Percentiles rank a stretch among this genome's conserved stretches.
phyloP scores from a whole-genome alignment of 2,797 vertebrate species.

The Sternarchorhynchus goeldii region DNA sequence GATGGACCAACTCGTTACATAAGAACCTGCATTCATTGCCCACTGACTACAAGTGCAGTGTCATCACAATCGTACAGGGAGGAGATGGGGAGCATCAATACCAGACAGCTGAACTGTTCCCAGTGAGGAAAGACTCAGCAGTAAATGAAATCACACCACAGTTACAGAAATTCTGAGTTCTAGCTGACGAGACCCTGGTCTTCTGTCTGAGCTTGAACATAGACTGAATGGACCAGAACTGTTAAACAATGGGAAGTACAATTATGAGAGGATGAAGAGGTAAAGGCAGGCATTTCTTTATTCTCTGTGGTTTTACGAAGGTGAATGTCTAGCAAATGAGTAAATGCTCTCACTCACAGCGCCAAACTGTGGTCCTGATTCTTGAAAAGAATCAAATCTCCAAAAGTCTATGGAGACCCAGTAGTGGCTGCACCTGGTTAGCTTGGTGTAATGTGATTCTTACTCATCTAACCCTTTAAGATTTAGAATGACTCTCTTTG shows the following conservation, averaged over 20 bases:
- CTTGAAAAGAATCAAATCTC: background rate
- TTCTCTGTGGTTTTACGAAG: too few species aligned
- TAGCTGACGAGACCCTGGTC: background rate
- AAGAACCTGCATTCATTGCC: conserved; percentile 9
- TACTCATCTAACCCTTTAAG: background rate
- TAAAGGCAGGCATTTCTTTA: too few species aligned
- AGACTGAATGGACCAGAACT: background rate
- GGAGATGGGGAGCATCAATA: conserved; percentile 33
- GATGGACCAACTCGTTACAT: background rate
- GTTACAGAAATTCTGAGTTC: conserved; percentile 25
- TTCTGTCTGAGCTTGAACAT: background rate
- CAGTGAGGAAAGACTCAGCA: conserved; percentile 54
- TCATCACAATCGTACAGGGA: conserved; percentile 37
- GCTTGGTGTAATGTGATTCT: too few species aligned
- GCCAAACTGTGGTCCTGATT: background rate
- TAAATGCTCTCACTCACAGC: background rate
- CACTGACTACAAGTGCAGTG: conserved; percentile 7
- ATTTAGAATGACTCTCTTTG: conserved; percentile 27
- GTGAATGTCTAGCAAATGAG: too few species aligned
- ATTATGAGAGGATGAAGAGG: too few species aligned
- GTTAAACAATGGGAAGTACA: too few species aligned
- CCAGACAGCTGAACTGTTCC: conserved; percentile 49
- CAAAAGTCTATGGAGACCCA: too few species aligned
- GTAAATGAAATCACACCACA: conserved; percentile 44
- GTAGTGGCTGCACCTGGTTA: too few species aligned